Base-by-base conservation (phyloP, 2,888 invertebrate species). In the Meta bourneti region DNA sequence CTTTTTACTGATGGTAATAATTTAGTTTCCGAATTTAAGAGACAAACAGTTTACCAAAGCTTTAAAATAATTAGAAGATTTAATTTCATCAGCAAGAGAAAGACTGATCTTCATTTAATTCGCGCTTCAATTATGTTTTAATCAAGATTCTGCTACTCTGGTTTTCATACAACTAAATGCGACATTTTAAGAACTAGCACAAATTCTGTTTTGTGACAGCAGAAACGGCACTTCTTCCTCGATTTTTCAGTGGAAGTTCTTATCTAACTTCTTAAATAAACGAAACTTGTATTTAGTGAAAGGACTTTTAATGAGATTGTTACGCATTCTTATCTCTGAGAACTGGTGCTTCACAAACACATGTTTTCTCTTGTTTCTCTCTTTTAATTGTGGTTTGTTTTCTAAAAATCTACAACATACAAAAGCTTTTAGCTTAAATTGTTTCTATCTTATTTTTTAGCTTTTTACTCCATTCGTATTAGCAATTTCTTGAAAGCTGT, bases 401-500 rank as follows among this genome's bases (percentile, higher is more conserved):
- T 61, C 61, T 16, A 61, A 61, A 61, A 61, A 61, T 61, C 61
- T 9, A 61, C 11, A 11, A 16, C 61, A 6, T 61, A 16, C 16
- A 61, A 61, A 61, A 61, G 61, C 61, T 61, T 61, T 61, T 61
- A 61, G 61, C 61, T 61, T 61, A 61, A 61, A 61, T 61, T 61
- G 61, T 61, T 61, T 61, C 5, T 5, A 11, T 61, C 61, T 61
- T 61, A 16, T 61, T 61, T 61, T 16, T 16, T 16, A 16, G 61
- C 61, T 61, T 61, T 61, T 61, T 61, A 16, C 9, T 9, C 11
- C 13, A 4, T 61, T 61, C 16, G 61, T 9, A 9, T 61, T 61
- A 7, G 61, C 8, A 61, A 9, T 16, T 61, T 61, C 11, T 5
- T 5, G 5, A 16, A 16, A 16, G 16, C 13, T 11, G 11, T 61